These are phyloP conservation scores for Temnothorax rugatulus DNA, from an alignment of 2,888 invertebrate species.

Conservation along the genomic window DNA sequence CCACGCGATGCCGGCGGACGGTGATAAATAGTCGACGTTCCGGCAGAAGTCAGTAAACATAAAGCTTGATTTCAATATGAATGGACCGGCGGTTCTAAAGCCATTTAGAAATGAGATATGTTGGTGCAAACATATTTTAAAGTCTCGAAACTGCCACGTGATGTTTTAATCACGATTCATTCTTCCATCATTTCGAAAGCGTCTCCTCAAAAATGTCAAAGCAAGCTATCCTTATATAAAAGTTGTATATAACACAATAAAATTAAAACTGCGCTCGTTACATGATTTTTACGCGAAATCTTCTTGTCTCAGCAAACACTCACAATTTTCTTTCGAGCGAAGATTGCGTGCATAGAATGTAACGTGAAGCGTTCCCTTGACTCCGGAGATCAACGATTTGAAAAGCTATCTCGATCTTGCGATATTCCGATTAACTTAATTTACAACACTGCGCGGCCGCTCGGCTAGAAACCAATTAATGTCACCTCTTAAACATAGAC, in stretches of 20 bases:
- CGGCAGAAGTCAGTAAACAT: conserved; percentile 36
- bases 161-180: conserved; percentile 32
- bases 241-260: background rate
- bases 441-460: conserved; percentile 56
- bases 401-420: conserved; percentile 43
- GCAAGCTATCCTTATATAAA: background rate
- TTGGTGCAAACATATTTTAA: conserved; percentile 29
- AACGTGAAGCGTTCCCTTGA: background rate
- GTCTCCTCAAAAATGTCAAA: background rate
- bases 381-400: conserved; percentile 37
- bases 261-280: background rate
- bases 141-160: conserved; percentile 10
- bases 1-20: conserved; percentile 59
- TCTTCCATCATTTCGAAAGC: background rate
- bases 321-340: background rate
- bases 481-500: conserved; percentile 24
- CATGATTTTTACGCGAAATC: background rate
- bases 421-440: conserved; percentile 68
- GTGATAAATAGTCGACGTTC: conserved; percentile 64
- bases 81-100: conserved; percentile 27
- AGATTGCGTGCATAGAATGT: background rate
- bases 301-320: background rate
- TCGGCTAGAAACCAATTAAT: conserved; percentile 64
- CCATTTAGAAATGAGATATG: conserved; percentile 43
- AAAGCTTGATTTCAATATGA: conserved; percentile 51